Percentiles rank a stretch among this genome's conserved stretches.
Evolutionary conservation across 2,888 invertebrate species (phyloP).

Genomic region (Hoplodrina ambigua): DNA sequence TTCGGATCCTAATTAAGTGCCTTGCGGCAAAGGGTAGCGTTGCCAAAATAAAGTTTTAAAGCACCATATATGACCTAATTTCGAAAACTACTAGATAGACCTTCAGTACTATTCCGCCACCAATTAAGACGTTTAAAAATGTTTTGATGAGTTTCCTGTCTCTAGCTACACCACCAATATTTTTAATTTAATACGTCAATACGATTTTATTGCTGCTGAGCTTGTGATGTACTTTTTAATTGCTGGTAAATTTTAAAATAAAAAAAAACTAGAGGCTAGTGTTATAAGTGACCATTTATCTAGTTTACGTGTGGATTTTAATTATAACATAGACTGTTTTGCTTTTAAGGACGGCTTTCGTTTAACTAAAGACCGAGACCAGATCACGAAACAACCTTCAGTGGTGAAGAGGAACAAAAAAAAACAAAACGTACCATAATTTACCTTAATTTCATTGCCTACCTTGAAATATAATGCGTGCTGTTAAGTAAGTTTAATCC

Average conservation of each 20-base stretch:
- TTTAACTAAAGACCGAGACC: constrained; percentile 20
- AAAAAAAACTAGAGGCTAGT: background rate
- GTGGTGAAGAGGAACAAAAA: constrained; percentile 42
- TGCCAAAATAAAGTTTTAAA: constrained; percentile 7
- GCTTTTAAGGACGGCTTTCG: constrained; percentile 8
- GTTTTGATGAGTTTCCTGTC: constrained; percentile 12
- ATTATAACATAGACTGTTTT: constrained; percentile 1
- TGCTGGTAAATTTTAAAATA: constrained; percentile 5
- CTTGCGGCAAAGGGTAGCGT: constrained; percentile 15
- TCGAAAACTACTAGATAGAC: constrained; percentile 11
- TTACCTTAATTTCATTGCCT: constrained; percentile 49
- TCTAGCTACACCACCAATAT: background rate
- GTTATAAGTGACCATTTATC: constrained; percentile 6
- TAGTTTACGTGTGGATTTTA: constrained; percentile 25
- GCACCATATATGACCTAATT: constrained; percentile 12
- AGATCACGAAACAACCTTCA: constrained; percentile 46
- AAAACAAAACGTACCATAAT: constrained; percentile 49
- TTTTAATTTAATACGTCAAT: constrained; percentile 8
- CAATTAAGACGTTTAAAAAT: constrained; percentile 24
- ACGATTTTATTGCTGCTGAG: constrained; percentile 11
- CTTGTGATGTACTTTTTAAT: background rate
- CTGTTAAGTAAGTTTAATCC: constrained; percentile 50
- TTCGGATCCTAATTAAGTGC: constrained; percentile 18
- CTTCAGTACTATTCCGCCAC: constrained; percentile 6
- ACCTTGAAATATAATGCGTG: constrained; percentile 53